phyloP scores from a whole-genome alignment of 2,888 invertebrate genomes.

The Pilophorus perplexus region DNA sequence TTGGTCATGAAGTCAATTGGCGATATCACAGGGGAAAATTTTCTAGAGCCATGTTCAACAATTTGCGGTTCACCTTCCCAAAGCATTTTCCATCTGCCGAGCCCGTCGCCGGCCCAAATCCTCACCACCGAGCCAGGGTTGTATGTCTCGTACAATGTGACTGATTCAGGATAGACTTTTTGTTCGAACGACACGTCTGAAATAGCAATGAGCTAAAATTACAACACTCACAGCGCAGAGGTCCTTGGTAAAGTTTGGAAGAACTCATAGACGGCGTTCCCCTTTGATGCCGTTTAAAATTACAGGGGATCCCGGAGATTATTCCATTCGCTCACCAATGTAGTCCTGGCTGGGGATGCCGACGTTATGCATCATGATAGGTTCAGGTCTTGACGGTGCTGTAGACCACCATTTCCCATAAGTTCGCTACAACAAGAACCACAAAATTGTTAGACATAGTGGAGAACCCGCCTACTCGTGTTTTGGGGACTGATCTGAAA shows the following conservation, averaged over 20 bases:
- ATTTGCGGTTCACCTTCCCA: conserved; percentile 72
- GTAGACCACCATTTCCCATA: conserved; percentile 83
- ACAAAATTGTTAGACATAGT: not conserved
- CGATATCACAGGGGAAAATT: conserved; percentile 71
- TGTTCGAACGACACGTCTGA: conserved; percentile 66
- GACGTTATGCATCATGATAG: conserved; percentile 73
- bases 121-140: conserved; percentile 80
- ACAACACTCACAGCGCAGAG: too few relatives aligned
- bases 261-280: too few relatives aligned
- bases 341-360: conserved; percentile 72
- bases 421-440: conserved; percentile 61
- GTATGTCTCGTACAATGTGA: conserved; percentile 79
- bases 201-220: conserved; percentile 43
- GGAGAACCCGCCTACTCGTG: too few relatives aligned
- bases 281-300: too few relatives aligned
- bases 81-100: conserved; percentile 65
- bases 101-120: conserved; percentile 66
- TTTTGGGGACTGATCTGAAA: too few relatives aligned
- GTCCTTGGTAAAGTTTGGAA: too few relatives aligned
- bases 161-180: conserved; percentile 65
- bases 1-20: conserved; percentile 59
- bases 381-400: conserved; percentile 67
- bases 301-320: too few relatives aligned
- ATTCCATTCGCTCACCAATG: conserved; percentile 72
- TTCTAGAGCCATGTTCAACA: conserved; percentile 63